Evolutionary conservation across 2,888 invertebrate genomes (phyloP), one percentile per base, ranked within the genome.

Genomic region (Agrilus biguttatus): DNA sequence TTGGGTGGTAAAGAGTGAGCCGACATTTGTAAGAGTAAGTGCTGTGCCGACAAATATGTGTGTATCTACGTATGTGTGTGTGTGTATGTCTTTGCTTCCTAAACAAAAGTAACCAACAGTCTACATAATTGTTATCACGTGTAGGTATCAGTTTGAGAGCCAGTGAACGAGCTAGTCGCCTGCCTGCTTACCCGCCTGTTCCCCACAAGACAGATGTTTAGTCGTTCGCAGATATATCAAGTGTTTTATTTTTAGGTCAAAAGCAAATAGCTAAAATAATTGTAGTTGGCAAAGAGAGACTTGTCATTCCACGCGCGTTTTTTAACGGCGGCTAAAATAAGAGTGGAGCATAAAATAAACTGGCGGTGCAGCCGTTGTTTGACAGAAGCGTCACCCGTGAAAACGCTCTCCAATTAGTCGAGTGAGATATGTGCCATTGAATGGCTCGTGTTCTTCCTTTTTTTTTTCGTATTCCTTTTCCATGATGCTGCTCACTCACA

Each of bases 381-480:
- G 63, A 63, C 63, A 60, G 55, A 49, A 49, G 55, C 55, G 60
- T 62, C 61, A 59, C 51, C 61, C 61, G 58, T 59, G 61, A 60
- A 62, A 64, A 61, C 59, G 61, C 54, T 58, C 59, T 54, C 62
- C 62, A 65, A 65, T 65, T 65, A 65, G 60, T 57, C 55, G 61
- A 53, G 56, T 63, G 62, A 63, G 61, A 63, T 62, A 63, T 63
- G 53, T 48, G 50, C 47, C 47, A 46, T 47, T 41, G 45, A 43
- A 41, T 43, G 45, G 42, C 44, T 34, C 19, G 12, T 8, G 21
- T 8, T 19, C 17, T 34, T 19, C 23, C 32, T 21, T 36, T 37
- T 33, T 39, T 19, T 10, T 17, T 17, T 17, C 2, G n/a, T n/a
- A 34, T 21, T 33, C 14, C 21, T 13, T 6, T 28, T 28, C 28